phyloP scores from a whole-genome alignment of 2,797 vertebrate genomes.

The Lemur catta region DNA sequence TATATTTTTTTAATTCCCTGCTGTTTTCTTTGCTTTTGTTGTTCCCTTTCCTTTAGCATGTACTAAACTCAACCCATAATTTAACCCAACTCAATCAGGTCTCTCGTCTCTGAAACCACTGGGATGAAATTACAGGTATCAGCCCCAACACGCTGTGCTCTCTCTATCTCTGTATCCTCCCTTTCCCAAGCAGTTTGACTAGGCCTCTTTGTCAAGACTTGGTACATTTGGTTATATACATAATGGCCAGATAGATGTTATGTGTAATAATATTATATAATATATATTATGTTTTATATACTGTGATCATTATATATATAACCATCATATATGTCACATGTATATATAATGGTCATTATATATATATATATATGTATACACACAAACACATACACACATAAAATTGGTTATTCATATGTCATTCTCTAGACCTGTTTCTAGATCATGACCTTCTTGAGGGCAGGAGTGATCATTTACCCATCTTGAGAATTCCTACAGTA shows the following conservation, averaged over 20 bases:
- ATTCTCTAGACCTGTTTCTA: not conserved
- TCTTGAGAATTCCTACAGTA: not conserved
- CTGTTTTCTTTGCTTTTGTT: not conserved
- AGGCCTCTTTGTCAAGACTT: not conserved
- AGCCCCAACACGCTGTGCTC: not conserved
- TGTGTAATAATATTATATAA: not conserved
- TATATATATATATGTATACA: too few species aligned
- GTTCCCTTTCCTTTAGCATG: not conserved
- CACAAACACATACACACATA: not conserved
- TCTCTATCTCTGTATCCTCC: not conserved
- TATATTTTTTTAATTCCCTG: not conserved
- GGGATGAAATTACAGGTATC: not conserved
- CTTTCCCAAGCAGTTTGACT: not conserved
- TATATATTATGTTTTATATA: not conserved
- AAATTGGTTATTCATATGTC: not conserved
- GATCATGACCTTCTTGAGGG: not conserved
- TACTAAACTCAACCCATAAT: not conserved
- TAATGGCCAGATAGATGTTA: not conserved
- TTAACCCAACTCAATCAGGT: not conserved
- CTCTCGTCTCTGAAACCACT: not conserved
- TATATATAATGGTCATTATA: not conserved
- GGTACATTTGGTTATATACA: not conserved
- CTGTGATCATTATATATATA: not conserved
- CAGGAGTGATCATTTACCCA: not conserved
- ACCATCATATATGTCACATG: not conserved